A percentile compares a stretch with the other conserved stretches of the same genome.
phyloP scores from a whole-genome alignment of 2,888 invertebrate genomes.

The Heliconius cydno region DNA sequence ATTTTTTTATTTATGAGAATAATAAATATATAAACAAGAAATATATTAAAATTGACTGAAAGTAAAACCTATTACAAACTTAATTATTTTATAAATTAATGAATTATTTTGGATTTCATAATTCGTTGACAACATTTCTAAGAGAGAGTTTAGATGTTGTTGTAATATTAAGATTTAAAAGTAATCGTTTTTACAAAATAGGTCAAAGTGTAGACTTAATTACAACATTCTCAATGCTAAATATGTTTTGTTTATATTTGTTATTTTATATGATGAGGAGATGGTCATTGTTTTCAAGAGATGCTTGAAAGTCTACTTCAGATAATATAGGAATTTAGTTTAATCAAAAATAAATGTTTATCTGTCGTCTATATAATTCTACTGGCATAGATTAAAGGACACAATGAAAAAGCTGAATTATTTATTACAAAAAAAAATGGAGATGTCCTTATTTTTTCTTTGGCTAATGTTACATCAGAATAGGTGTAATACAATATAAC shows the following conservation, averaged over 20 bases:
- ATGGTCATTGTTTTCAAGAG: constrained; percentile 33
- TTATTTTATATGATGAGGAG: constrained; percentile 26
- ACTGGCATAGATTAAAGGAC: neutral
- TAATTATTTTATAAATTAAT: neutral
- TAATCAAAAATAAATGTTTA: constrained; percentile 31
- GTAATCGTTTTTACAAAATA: neutral
- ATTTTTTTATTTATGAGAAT: neutral
- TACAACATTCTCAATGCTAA: neutral
- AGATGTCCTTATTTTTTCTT: neutral
- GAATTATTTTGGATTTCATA: neutral
- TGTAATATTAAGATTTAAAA: neutral
- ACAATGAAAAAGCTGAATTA: constrained; percentile 41
- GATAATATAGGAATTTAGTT: neutral
- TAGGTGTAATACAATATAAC: constrained; percentile 10
- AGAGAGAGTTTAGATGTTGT: no score
- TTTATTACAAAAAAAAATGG: constrained; percentile 23
- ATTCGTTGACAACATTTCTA: neutral
- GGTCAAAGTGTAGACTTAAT: neutral
- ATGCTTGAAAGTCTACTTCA: constrained; percentile 27
- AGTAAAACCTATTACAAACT: neutral
- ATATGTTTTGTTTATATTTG: neutral
- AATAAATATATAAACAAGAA: neutral
- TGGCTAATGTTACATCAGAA: neutral
- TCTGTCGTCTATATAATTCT: neutral
- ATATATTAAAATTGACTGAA: neutral